These are phyloP conservation scores for Molothrus ater DNA, from an alignment of 2,797 vertebrate species.

Conservation along the genomic window DNA sequence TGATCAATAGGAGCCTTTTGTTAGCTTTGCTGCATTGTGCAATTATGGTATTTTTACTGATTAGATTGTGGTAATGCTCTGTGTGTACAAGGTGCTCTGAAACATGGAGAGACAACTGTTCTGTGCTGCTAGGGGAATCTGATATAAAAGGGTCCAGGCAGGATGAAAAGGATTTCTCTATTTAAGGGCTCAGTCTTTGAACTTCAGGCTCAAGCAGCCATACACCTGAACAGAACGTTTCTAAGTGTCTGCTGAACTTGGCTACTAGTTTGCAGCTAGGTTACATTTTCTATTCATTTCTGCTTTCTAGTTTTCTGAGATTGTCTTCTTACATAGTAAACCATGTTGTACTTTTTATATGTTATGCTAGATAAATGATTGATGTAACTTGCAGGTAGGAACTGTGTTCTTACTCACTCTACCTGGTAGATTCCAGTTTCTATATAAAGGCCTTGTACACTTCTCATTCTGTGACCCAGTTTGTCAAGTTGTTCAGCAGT, in stretches of 20 bases:
- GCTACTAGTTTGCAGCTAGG: not conserved
- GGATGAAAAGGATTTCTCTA: not conserved
- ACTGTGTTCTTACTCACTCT: not conserved
- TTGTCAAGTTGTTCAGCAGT: not conserved
- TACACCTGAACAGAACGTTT: not conserved
- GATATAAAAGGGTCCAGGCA: not conserved
- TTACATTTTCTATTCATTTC: not conserved
- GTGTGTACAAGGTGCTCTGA: not conserved
- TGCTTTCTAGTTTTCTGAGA: not conserved
- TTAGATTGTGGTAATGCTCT: not conserved
- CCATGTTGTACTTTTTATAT: not conserved
- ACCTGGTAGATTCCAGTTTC: not conserved
- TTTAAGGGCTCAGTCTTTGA: not conserved
- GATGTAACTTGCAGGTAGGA: not conserved
- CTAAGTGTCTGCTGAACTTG: not conserved
- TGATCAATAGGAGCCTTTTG: not conserved
- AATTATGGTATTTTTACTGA: not conserved
- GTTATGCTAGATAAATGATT: not conserved
- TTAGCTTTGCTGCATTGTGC: not conserved
- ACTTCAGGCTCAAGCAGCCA: rapidly evolving
- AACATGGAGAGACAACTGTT: not conserved
- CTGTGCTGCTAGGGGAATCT: rapidly evolving
- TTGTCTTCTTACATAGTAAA: not conserved
- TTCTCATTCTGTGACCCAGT: not conserved
- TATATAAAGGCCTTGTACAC: not conserved